These are phyloP conservation scores for Wasmannia auropunctata DNA, from an alignment of 1,140 invertebrate species.

Conservation along the genomic window DNA sequence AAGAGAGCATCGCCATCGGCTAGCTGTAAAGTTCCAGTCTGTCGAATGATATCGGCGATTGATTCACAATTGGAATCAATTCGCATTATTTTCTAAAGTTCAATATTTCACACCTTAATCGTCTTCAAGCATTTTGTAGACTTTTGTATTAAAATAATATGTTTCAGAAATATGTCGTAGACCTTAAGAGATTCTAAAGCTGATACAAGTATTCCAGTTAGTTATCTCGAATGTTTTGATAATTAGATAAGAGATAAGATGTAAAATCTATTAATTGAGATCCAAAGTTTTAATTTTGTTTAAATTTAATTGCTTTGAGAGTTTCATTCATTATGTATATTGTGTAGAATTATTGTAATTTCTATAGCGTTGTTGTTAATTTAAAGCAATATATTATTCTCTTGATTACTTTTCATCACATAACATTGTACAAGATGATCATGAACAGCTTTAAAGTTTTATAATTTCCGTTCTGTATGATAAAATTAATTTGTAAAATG, in stretches of 20 bases:
- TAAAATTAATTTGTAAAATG: not conserved
- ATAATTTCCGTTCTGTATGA: not conserved
- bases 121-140: not conserved
- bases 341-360: not conserved
- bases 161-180: not conserved
- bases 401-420: not conserved
- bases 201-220: not conserved
- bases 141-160: not conserved
- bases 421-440: not conserved
- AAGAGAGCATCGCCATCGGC: conserved; percentile 34
- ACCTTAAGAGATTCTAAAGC: not conserved
- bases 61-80: conserved; percentile 15
- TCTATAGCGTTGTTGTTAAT: not conserved
- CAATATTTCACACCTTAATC: not conserved
- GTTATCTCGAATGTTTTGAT: not conserved
- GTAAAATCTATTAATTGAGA: not conserved
- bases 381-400: not conserved
- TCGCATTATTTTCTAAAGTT: not conserved
- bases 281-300: not conserved
- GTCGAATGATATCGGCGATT: conserved; percentile 2
- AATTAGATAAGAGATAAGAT: not conserved
- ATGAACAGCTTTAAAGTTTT: not conserved
- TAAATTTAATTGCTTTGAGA: not conserved
- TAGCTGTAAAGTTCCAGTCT: conserved; percentile 28
- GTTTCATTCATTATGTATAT: not conserved